Evolutionary conservation across 2,888 invertebrate species (phyloP), one percentile per base, ranked within the genome.

Genomic region (Campoletis raptor): DNA sequence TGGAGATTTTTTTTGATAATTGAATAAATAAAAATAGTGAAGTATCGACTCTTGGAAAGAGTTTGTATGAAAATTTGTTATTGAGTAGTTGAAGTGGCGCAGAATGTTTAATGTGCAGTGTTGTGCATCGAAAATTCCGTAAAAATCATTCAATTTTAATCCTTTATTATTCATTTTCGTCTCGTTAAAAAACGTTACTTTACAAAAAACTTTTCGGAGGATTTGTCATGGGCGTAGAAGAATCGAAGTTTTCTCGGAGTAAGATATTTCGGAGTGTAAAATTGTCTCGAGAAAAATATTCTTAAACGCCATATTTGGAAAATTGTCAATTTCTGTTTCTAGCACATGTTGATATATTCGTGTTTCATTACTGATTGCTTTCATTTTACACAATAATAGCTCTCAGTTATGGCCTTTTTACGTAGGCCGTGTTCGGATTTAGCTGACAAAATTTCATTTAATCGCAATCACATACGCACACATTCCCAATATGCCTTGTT

Each of bases 121-220:
- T 54, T 76, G 72, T 57, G 74, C 52, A 72, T 72, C 54, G 66
- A 76, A 21, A 77, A 81, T 67, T 72, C 40, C 45, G 45, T 57
- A 77, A 67, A 42, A n/a, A 57, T 72, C 45, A 66, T 79, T 77
- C 48, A 70, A 42, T 54, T 80, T 64, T 83, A 66, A 36, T 70
- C 15, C 48, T 24, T 67, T 69, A 81, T 81, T 73, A 81, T 81
- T 78, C 72, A 78, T 86, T 66, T 73, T 61, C 48, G 54, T 86
- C 48, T 86, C 52, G 66, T 86, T 77, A 83, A 83, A 85, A 86
- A 85, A 80, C 48, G 83, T 83, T 74, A 78, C 72, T 83, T 83
- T 81, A 83, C 86, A 86, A 83, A 83, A 61, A 72, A 36, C 8
- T 74, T 48, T 85, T 77, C 36, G 66, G 45, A 45, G 69, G 70